Evolutionary conservation across 2,113 vertebrate genomes (phyloP).

Genomic region (Tretioscincus oriximinensis): DNA sequence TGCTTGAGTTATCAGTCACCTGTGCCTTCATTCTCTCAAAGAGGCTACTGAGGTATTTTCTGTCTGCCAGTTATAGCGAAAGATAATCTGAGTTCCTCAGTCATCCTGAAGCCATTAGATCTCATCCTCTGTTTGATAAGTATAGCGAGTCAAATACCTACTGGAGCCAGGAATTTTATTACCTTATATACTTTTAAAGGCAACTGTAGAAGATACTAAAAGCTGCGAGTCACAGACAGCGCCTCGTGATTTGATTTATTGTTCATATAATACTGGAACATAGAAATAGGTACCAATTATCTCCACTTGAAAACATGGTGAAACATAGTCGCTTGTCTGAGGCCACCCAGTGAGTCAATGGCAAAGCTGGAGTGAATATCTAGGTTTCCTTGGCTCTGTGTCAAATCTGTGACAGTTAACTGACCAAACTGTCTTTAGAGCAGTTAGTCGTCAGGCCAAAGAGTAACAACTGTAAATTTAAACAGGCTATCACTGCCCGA

Average conservation of each 20-base stretch:
- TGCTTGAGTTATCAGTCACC: too few relatives aligned
- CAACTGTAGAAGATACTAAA: not conserved
- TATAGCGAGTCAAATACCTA: not conserved
- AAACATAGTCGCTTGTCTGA: constrained; percentile 14
- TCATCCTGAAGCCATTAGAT: too few relatives aligned
- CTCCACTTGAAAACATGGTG: not conserved
- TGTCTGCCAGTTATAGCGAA: too few relatives aligned
- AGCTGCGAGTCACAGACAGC: not conserved
- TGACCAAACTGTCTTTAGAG: not conserved
- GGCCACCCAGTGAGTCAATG: constrained; percentile 21
- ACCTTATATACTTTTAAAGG: not conserved
- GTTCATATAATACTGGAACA: not conserved
- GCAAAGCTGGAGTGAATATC: constrained; percentile 5
- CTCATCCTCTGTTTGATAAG: not conserved
- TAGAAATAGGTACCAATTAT: constrained; percentile 9
- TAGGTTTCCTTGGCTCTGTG: constrained; percentile 11
- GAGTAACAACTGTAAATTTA: constrained; percentile 8
- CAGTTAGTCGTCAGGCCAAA: not conserved
- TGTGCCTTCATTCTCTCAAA: too few relatives aligned
- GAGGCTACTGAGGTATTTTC: too few relatives aligned
- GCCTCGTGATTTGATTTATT: not conserved
- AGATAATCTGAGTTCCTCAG: too few relatives aligned
- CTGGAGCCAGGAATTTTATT: not conserved
- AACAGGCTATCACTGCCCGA: not conserved
- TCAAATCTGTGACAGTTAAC: constrained; percentile 1